Base-by-base conservation (phyloP, 2,888 invertebrate genomes). In the Teinopalpus imperialis region DNA sequence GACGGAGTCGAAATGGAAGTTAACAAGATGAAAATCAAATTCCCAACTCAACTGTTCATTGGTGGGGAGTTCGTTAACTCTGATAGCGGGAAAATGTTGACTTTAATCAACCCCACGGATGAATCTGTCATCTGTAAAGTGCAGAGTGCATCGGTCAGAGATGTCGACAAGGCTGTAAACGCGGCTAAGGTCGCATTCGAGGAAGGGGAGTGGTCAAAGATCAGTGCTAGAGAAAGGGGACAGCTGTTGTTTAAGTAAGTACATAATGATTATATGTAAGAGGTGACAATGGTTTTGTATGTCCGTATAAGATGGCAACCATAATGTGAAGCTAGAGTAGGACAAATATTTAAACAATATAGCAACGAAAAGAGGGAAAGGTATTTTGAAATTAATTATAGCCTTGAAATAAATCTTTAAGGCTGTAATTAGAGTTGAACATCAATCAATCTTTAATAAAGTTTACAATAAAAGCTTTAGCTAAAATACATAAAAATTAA, bases 41-140 rank as follows among this genome's bases (percentile, higher is more conserved):
- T 98, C 66, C 97, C 98, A 0, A 94, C 94, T 10, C 98, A 98
- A 69, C 71, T 98, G 37, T 98, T 98, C 67, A 95, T 98, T 57
- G 92, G 97, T 75, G 98, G 98, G 0, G 91, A 94, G 66, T 99
- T 99, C 70, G 91, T 95, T 0, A 92, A 98, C 69, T 91, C 96
- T 0, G 93, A 94, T 32, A 89, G 81, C 42, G 91, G 92, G 2
- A 91, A 91, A 49, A 91, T 90, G 0, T 77, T 94, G 32, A 87
- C 91, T 0, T 82, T 93, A 6, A 89, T 98, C 1, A 97, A 98
- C 74, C 98, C 98, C 0, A 91, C 93, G 2, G 95, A 95, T 61
- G 98, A 98, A 74, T 90, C 91, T 41, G 90, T 94, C 3, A 92
- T 96, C 36, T 95, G 95, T 59, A 83, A 93, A 51, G 95, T 92